Conservation (phyloP, 2,888 invertebrate genomes). For the Drosophila cyrtoloma region DNA sequence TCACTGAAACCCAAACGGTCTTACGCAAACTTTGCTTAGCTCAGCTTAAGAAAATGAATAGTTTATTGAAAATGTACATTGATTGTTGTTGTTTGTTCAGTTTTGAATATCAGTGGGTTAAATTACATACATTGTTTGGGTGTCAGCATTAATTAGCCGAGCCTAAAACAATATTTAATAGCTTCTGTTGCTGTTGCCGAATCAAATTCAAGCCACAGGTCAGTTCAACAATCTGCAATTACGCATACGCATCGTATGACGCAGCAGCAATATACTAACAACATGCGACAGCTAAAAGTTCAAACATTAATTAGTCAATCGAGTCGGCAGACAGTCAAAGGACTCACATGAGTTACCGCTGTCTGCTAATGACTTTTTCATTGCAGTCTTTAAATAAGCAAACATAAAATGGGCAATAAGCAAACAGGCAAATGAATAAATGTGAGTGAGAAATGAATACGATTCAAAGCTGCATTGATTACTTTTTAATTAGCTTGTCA, state of each 20-base stretch:
- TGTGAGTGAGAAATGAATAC: constrained; percentile 18
- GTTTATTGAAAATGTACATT: background rate
- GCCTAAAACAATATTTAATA: constrained; percentile 10
- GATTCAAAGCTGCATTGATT: constrained; percentile 9
- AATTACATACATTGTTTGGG: background rate
- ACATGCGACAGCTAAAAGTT: constrained; percentile 11
- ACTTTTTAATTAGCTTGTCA: constrained; percentile 24
- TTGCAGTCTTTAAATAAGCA: constrained; percentile 32
- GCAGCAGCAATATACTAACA: constrained; percentile 1
- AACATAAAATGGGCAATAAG: constrained; percentile 32
- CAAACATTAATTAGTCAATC: constrained; percentile 47
- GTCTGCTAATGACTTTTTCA: constrained; percentile 41
- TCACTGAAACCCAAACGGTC: background rate
- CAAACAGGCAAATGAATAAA: constrained; percentile 12
- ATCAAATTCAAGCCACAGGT: constrained; percentile 14
- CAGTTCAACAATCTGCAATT: constrained; percentile 15
- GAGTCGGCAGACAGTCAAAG: constrained; percentile 2
- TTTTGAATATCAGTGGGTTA: background rate
- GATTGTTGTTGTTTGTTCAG: no score
- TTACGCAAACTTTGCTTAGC: background rate
- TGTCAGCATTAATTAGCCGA: constrained; percentile 10
- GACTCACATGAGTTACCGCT: background rate
- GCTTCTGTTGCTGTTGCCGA: background rate
- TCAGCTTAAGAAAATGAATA: background rate
- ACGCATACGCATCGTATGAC: constrained; percentile 52